Conservation (phyloP, 2,888 invertebrate species). For the Dicyrtoma fusca region DNA sequence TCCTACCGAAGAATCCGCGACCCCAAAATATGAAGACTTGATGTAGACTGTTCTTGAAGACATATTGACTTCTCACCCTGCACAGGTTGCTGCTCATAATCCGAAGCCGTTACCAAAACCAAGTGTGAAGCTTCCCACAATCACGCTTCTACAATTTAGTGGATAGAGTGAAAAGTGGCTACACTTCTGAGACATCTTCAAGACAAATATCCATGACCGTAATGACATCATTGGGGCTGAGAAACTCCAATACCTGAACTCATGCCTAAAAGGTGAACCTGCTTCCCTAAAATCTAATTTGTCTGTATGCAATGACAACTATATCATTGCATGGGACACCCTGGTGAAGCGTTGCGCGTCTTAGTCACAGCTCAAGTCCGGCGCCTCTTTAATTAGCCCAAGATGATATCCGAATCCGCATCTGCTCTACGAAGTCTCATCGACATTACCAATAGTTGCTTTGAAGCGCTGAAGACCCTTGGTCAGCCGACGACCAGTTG, state of each 20-base stretch:
- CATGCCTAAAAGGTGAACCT: slow-evolving; percentile 38
- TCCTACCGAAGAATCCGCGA: too few species aligned
- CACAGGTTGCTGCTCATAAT: too few species aligned
- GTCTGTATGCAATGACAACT: slow-evolving; percentile 39
- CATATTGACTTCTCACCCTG: too few species aligned
- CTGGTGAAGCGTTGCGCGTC: slow-evolving; percentile 37
- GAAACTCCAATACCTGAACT: slow-evolving; percentile 40
- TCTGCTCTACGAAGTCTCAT: slow-evolving; percentile 26
- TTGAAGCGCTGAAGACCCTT: slow-evolving; percentile 28
- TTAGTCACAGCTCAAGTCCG: slow-evolving; percentile 29
- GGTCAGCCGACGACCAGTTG: not conserved
- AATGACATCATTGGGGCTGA: slow-evolving; percentile 19
- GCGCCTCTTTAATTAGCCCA: slow-evolving; percentile 16
- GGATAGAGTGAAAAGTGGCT: too few species aligned
- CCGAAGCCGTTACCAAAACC: too few species aligned
- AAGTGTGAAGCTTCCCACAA: too few species aligned
- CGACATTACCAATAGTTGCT: slow-evolving; percentile 35
- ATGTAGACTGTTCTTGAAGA: too few species aligned
- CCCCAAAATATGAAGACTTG: too few species aligned
- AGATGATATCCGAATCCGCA: slow-evolving; percentile 16
- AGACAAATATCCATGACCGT: not conserved
- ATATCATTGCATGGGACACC: slow-evolving; percentile 38
- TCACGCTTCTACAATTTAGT: too few species aligned
- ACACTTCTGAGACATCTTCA: not conserved
- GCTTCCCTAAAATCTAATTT: slow-evolving; percentile 29